Evolutionary conservation across 2,113 vertebrate species (phyloP).

Genomic region (Cinclus mexicanus): DNA sequence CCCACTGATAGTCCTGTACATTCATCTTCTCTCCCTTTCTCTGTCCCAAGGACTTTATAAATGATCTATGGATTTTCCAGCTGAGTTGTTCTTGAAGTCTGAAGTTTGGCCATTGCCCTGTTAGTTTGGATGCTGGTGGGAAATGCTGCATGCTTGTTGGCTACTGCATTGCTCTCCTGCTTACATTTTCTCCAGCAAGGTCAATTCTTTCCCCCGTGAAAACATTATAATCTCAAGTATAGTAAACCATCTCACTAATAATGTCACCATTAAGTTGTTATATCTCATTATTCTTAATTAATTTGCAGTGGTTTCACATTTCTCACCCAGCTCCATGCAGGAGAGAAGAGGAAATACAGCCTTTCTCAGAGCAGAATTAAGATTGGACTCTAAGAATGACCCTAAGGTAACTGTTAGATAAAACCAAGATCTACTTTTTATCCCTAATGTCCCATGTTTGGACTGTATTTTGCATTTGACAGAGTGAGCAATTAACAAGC

Average conservation of each 20-base stretch:
- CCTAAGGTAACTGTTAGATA: neutral
- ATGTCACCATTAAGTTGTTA: slow-evolving; percentile 1
- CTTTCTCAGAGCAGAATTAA: neutral
- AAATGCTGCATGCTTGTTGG: neutral
- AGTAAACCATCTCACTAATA: slow-evolving; percentile 43
- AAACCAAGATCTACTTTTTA: neutral
- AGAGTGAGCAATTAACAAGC: neutral
- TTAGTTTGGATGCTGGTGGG: neutral
- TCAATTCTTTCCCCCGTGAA: neutral
- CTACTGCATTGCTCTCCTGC: slow-evolving; percentile 31
- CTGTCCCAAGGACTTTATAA: neutral
- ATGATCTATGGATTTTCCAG: neutral
- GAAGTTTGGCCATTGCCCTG: neutral
- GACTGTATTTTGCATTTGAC: neutral
- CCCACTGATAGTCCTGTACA: neutral
- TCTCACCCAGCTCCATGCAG: neutral
- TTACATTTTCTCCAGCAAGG: slow-evolving; percentile 26
- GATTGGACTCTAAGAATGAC: neutral
- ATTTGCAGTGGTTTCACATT: neutral
- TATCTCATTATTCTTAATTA: neutral
- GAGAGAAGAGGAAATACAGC: neutral
- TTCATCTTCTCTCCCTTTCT: neutral
- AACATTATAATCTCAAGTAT: neutral
- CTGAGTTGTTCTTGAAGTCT: neutral
- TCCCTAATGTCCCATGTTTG: neutral